phyloP scores from a whole-genome alignment of 2,888 invertebrate genomes.

The Acanthosepion lycidas region DNA sequence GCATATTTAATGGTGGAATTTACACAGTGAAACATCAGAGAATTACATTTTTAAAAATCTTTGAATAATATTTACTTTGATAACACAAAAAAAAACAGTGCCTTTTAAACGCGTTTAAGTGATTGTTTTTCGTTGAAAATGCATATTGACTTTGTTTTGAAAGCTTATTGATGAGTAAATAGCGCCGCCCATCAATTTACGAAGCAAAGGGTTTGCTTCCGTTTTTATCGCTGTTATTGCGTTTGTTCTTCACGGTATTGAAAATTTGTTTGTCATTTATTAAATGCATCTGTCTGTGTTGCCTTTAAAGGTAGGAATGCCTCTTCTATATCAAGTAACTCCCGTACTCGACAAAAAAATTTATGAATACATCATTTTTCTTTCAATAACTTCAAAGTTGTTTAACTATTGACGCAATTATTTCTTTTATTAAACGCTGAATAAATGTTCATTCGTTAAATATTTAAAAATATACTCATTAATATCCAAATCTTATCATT shows the following conservation, averaged over 20 bases:
- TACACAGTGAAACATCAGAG: neutral
- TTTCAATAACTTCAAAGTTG: neutral
- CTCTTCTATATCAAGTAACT: neutral
- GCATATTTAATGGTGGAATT: neutral
- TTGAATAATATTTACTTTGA: constrained; percentile 20
- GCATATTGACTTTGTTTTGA: constrained; percentile 24
- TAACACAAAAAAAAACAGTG: neutral
- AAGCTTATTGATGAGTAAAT: neutral
- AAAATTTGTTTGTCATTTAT: neutral
- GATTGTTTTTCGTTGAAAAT: neutral
- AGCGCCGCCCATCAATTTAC: neutral
- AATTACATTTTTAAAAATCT: neutral
- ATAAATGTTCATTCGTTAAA: neutral
- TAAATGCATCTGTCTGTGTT: neutral
- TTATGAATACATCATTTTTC: neutral
- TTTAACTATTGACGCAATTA: neutral
- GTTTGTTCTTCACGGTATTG: neutral
- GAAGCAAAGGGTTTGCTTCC: neutral
- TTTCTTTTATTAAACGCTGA: neutral
- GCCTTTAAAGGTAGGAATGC: neutral
- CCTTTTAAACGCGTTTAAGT: neutral
- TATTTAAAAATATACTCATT: neutral
- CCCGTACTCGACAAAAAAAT: neutral
- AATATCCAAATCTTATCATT: neutral
- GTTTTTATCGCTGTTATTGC: neutral